A percentile compares a stretch with the other conserved stretches of the same genome.
Evolutionary conservation across 92 coral and sea anemone species (phyloP).

Genomic region (Pocillopora meandrina): DNA sequence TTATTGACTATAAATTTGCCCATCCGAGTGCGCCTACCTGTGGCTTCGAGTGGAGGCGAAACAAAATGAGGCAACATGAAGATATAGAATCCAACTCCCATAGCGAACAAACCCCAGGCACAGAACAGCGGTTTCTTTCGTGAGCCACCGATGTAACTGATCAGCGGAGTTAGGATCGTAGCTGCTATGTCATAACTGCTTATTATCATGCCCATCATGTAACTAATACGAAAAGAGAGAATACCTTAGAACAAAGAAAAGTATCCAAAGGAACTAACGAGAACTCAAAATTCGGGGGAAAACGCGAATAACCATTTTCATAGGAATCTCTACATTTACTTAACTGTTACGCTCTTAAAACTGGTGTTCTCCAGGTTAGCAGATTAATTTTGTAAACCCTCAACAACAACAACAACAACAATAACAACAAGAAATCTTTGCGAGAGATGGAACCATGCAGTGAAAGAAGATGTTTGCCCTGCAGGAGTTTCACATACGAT

Average conservation of each 20-base stretch:
- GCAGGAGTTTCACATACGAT: no score
- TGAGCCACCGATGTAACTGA: constrained; percentile 84
- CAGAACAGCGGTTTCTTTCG: constrained; percentile 88
- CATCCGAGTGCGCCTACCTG: constrained; percentile 45
- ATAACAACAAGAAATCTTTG: no score
- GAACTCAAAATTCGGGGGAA: not conserved
- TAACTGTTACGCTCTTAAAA: no score
- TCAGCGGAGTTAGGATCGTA: constrained; percentile 67
- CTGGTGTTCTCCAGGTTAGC: no score
- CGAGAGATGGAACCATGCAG: no score
- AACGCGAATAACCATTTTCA: not conserved
- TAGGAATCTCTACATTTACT: no score
- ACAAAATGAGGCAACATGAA: constrained; percentile 85
- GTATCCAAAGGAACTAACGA: not conserved
- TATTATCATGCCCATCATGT: constrained; percentile 77
- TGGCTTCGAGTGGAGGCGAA: constrained; percentile 61
- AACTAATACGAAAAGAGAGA: constrained; percentile 44
- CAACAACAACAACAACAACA: no score
- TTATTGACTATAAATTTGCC: no score
- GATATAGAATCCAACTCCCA: constrained; percentile 78
- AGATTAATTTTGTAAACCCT: no score
- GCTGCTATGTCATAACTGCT: constrained; percentile 92
- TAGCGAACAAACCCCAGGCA: constrained; percentile 74
- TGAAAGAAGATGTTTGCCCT: no score
- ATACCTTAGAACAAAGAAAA: not conserved